Evolutionary conservation across 2,797 vertebrate genomes (phyloP).

Genomic region (Sternotherus odoratus): DNA sequence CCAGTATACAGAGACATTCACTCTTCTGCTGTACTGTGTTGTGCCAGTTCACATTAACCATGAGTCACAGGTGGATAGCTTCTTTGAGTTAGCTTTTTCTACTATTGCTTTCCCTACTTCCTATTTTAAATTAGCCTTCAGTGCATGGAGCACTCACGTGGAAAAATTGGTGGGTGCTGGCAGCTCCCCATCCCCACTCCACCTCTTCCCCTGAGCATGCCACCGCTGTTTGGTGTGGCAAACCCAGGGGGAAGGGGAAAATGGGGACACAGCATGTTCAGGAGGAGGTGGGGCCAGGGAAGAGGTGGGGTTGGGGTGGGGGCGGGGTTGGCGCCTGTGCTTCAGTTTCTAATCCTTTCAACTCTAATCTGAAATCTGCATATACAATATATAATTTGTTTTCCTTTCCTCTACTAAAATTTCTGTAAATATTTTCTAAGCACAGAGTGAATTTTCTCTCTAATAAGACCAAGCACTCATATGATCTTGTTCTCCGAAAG

Average conservation of each 20-base stretch:
- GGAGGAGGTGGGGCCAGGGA: no score
- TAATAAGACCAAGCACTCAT: accelerated
- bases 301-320: no score
- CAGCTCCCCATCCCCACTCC: no score
- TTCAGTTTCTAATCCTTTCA: accelerated
- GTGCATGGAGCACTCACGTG: no score
- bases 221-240: no score
- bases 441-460: not conserved
- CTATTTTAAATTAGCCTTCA: not conserved
- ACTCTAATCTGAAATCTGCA: not conserved
- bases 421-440: not conserved
- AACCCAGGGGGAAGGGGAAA: no score
- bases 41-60: not conserved
- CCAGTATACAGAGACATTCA: not conserved
- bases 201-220: no score
- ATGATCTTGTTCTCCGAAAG: not conserved
- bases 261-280: no score
- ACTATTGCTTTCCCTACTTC: not conserved
- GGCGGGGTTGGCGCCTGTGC: no score
- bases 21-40: not conserved
- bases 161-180: no score
- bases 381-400: not conserved
- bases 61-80: not conserved
- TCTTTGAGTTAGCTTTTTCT: not conserved
- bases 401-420: not conserved